Evolutionary conservation across 2,888 invertebrate genomes (phyloP), one percentile per base, ranked within the genome.

Genomic region (Cyrtodaria siliqua): DNA sequence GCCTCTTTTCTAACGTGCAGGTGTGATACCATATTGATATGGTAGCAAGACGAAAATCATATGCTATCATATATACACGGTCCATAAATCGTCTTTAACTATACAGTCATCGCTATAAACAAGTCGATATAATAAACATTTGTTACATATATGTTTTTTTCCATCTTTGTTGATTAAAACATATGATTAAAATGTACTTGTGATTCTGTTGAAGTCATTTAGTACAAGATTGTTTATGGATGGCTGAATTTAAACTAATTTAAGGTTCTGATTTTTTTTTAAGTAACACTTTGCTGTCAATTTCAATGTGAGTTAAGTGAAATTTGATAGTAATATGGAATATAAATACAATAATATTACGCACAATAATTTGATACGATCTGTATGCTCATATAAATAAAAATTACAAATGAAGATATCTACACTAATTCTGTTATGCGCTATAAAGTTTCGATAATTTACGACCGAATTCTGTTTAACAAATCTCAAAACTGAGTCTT

Each of bases 1-100:
- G 16, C 6, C 49, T 49, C 18, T 23, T 20, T 44, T 26, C 9
- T 55, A 49, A 23, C 52, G n/a, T 29, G 71, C 79, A 79, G 79
- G 74, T 79, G 79, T 62, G 62, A 55, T 38, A 38, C 53, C 27
- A 62, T 55, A 38, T n/a, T 55, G 69, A 74, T 71, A 74, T 27
- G 14, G 9, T 56, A 50, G 61, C 29, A 29, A 33, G 49, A 24
- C 42, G 61, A 26, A 71, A 71, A 77, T 77, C 71, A 71, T 53
- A 71, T 26, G 26, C 53, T 77, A 71, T 77, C 76, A 29, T 27
- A 57, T 77, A 47, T 62, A 24, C 8, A 18, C n/a, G 27, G 50
- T 40, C 52, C 20, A 59, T 79, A 79, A 79, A 79, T 79, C 66
- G 38, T 18, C 42, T 40, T 29, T 63, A 64, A 70, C 47, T 38